Base-by-base conservation (phyloP, 2,113 vertebrate species). In the Cyphomyrus discorhynchus region DNA sequence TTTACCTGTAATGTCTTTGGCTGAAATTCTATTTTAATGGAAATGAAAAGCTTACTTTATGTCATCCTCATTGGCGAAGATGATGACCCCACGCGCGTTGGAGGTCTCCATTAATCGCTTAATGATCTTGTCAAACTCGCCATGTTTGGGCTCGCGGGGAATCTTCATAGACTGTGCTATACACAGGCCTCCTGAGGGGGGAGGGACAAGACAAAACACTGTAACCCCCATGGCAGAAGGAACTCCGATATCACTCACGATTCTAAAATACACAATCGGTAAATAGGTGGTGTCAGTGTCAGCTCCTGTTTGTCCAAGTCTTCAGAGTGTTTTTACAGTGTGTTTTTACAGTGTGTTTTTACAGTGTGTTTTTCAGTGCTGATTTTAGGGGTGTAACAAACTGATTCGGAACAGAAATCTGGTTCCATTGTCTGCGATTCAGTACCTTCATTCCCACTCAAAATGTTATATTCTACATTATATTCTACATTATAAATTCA, bases 61-160 rank as follows among this genome's bases (percentile, higher is more conserved):
- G 93, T 97, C 96, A 3, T 97, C 96, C 91, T 97, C 96, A 0
- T 94, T 96, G 90, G 96, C 96, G 3, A 97, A 97, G 90, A 96
- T 96, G 92, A 97, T 96, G 93, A 97, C 95, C 47, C 95, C 96
- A 0, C 96, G 93, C 10, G 96, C 96, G 0, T 95, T 97, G n/a
- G 96, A 95, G 0, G 96, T 96, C 92, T 97, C 96, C 95, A 96
- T 95, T 84, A 97, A 94, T 86, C 96, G 93, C 88, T 91, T 93
- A 93, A 97, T 95, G 58, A 96, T 91, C 92, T 96, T 96, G 91
- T 95, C 93, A 91, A 96, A 97, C 89, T 96, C 96, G 24, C 96
- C 96, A 0, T 93, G 94, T 92, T 94, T 96, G 3, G 96, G 96
- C 86, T 97, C 96, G 80, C 96, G 93, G 1, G 96, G 96, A 88